phyloP scores from a whole-genome alignment of 2,888 invertebrate species.

The Yponomeuta malinellus region DNA sequence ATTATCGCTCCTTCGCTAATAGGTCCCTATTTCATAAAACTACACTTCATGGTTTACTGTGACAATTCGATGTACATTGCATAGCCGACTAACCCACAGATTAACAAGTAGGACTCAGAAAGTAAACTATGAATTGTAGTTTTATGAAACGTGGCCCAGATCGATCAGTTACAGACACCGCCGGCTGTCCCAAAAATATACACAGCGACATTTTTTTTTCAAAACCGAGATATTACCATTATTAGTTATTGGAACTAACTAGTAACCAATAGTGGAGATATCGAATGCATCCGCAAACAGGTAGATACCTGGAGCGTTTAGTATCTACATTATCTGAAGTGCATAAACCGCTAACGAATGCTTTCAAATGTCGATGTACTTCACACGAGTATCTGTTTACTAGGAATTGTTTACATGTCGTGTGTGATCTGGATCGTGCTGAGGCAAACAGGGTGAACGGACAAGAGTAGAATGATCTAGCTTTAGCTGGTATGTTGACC shows the following conservation, averaged over 20 bases:
- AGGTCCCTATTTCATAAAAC: not conserved
- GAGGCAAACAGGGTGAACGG: not conserved
- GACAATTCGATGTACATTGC: no score
- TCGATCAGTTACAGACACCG: not conserved
- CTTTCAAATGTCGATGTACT: not conserved
- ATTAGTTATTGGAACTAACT: no score
- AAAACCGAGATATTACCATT: no score
- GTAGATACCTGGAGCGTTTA: not conserved
- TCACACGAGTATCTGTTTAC: not conserved
- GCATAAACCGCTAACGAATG: not conserved
- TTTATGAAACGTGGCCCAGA: not conserved
- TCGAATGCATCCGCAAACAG: not conserved
- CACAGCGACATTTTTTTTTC: no score
- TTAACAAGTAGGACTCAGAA: no score
- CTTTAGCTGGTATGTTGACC: not conserved
- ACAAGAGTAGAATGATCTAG: not conserved
- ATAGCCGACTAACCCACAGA: no score
- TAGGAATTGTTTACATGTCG: not conserved
- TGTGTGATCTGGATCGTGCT: not conserved
- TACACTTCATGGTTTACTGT: no score
- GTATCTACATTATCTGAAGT: not conserved
- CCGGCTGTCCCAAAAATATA: no score
- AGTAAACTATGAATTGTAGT: no score
- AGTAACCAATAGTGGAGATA: no score
- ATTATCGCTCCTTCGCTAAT: slow-evolving; percentile 13